Base-by-base conservation (phyloP, 2,888 invertebrate species). In the Lycocerus yunnanus region DNA sequence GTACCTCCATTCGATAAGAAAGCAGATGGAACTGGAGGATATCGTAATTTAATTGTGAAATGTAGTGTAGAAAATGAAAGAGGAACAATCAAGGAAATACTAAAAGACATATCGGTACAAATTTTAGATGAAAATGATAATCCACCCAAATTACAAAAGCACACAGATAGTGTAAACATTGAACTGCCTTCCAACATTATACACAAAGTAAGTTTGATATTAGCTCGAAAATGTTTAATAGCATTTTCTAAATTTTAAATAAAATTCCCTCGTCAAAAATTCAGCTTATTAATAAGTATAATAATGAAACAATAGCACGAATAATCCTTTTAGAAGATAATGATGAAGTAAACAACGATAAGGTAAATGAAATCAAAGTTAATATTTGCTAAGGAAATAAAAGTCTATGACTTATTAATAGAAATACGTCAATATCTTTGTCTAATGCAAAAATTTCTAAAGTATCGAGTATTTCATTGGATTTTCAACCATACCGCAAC, bases 111-210 rank as follows among this genome's bases (percentile, higher is more conserved):
- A 8, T 82, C 84, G 61, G 83, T 91, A n/a, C 86, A 88, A 3
- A 81, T 91, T 27, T 85, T 91, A 78, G 89, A 90, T 78, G 87
- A 88, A 66, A 86, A 89, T 78, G 88, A 88, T 78, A 88, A 88
- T 83, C 85, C 86, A 1, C 89, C 89, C 18, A 63, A 0, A 77
- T 82, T n/a, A 81, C 85, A 10, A 88, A 88, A 72, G 84, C 83
- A 82, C 24, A 15, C 15, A 4, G 80, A 81, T 68, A 83, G 78
- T 27, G 76, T 87, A n/a, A 80, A 82, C 21, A 84, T 88, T 61
- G 80, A 80, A 18, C 80, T 88, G 20, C 70, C 80, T 6, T 84
- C 85, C 8, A 80, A 79, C 65, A 75, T 77, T 65, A 80, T 84
- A 10, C 78, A 76, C 66, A 83, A 84, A 83, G 85, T 84, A 77